Conservation (phyloP, 2,888 invertebrate genomes). For the Dinocampus coccinellae region DNA sequence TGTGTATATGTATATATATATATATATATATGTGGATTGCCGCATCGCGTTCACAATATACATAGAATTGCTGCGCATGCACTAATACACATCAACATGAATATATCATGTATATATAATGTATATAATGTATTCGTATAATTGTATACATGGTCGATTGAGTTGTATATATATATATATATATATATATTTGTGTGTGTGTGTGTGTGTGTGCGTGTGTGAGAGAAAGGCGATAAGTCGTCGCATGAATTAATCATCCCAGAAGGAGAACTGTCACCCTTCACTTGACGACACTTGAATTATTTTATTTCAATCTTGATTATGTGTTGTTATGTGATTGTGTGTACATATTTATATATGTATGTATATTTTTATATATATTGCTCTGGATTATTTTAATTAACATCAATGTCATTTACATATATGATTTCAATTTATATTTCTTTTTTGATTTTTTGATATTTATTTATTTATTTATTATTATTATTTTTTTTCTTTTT, state of each 20-base stretch:
- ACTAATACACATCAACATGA: background rate
- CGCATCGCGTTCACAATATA: background rate
- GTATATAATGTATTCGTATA: background rate
- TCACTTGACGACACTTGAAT: constrained; percentile 14
- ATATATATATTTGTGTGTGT: background rate
- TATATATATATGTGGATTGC: background rate
- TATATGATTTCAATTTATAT: background rate
- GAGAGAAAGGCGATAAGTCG: background rate
- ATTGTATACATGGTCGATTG: background rate
- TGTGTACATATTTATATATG: background rate
- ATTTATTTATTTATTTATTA: background rate
- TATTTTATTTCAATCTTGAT: constrained; percentile 20
- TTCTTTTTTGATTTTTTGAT: background rate
- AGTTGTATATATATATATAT: background rate
- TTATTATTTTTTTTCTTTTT: background rate
- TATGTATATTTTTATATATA: background rate
- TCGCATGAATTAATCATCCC: constrained; percentile 23
- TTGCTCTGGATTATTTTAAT: background rate
- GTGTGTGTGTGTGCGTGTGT: background rate
- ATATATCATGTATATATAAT: background rate
- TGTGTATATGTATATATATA: background rate
- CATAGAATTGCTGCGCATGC: background rate
- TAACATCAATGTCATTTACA: background rate
- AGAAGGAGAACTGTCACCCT: constrained; percentile 24
- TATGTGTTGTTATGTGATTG: background rate